A percentile compares a stretch with the other conserved stretches of the same genome.
phyloP scores from a whole-genome alignment of 2,888 invertebrate genomes.

The Tinea semifulvella region DNA sequence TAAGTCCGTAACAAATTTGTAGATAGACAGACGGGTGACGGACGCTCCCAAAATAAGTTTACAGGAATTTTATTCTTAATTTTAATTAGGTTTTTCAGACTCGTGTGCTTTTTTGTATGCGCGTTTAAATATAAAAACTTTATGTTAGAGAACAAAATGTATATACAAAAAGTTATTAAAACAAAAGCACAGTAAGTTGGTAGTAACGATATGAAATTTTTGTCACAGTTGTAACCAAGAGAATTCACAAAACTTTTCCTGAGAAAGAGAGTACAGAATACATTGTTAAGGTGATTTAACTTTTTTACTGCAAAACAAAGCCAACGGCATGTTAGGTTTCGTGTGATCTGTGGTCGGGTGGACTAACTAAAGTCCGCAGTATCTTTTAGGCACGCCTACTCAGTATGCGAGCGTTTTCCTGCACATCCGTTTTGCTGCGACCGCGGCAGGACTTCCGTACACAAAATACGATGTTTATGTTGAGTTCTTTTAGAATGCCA shows the following conservation, averaged over 20 bases:
- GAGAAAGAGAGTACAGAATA: background rate
- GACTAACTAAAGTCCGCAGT: slow-evolving; percentile 55
- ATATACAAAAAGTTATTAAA: no score
- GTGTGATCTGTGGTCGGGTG: slow-evolving; percentile 59
- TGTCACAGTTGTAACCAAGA: background rate
- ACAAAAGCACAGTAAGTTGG: no score
- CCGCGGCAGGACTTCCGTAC: slow-evolving; percentile 61
- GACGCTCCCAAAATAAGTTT: slow-evolving; percentile 49
- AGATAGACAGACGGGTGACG: slow-evolving; percentile 49
- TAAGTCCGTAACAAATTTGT: slow-evolving; percentile 62
- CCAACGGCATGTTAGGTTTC: slow-evolving; percentile 59
- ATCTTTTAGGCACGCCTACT: slow-evolving; percentile 65
- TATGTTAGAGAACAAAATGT: no score
- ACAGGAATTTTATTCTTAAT: slow-evolving; percentile 31
- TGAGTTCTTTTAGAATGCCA: slow-evolving; percentile 60
- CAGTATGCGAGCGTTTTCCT: slow-evolving; percentile 65
- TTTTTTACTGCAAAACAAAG: slow-evolving; percentile 8
- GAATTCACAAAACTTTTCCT: slow-evolving; percentile 34
- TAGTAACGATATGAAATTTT: no score
- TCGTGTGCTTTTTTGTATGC: background rate
- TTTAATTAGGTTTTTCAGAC: slow-evolving; percentile 32
- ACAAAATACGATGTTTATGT: slow-evolving; percentile 62
- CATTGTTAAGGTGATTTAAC: slow-evolving; percentile 1
- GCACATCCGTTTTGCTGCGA: slow-evolving; percentile 61
- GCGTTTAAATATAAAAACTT: no score